phyloP scores from a whole-genome alignment of 2,797 vertebrate species.

The Coregonus sp. region DNA sequence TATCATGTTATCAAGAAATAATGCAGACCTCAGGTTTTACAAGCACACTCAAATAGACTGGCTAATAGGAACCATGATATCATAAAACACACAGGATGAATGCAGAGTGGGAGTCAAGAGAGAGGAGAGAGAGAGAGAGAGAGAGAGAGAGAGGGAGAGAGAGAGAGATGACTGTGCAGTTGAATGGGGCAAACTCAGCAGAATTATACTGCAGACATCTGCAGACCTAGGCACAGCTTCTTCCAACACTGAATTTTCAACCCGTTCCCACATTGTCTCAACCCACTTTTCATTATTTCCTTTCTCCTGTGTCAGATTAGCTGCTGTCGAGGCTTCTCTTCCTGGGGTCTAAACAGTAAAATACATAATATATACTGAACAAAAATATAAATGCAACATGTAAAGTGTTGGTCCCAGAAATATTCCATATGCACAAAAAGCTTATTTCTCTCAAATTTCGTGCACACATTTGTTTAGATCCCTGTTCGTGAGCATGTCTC shows the following conservation, averaged over 20 bases:
- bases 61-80: slow-evolving; percentile 13
- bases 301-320: too few relatives aligned
- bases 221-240: slow-evolving; percentile 11
- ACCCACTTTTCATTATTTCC: not conserved
- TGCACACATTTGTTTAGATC: too few relatives aligned
- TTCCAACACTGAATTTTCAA: slow-evolving; percentile 12
- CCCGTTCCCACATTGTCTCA: not conserved
- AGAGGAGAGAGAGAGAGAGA: not conserved
- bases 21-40: slow-evolving; percentile 29
- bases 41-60: slow-evolving; percentile 22
- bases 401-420: too few relatives aligned
- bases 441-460: too few relatives aligned
- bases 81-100: slow-evolving; percentile 36
- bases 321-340: too few relatives aligned
- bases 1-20: not conserved
- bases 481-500: too few relatives aligned
- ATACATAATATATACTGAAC: too few relatives aligned
- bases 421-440: too few relatives aligned
- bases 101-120: slow-evolving; percentile 2
- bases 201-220: slow-evolving; percentile 36
- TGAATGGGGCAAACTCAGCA: slow-evolving; percentile 45
- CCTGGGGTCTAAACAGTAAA: too few relatives aligned
- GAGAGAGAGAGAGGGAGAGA: not conserved
- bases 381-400: too few relatives aligned
- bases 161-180: slow-evolving; percentile 23